Base-by-base conservation (phyloP, 1,140 invertebrate genomes). In the Melitaea cinxia region DNA sequence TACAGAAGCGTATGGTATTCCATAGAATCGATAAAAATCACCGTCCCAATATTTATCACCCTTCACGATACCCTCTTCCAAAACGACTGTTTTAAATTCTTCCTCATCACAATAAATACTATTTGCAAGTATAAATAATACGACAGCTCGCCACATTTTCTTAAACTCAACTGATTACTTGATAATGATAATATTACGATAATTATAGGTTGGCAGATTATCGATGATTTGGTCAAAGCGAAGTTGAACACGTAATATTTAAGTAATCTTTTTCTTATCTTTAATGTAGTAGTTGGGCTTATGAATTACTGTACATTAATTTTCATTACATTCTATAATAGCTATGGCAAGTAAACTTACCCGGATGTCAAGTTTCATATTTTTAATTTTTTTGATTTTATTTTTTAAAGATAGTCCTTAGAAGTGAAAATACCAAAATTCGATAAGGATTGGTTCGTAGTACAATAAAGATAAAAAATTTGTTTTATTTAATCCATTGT, bases 31-130 rank as follows among this genome's bases (percentile, higher is more conserved):
- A 69, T 79, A 86, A 49, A 75, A 88, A 39, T 88, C 84, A 5
- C 85, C 88, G 75, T 83, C 70, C 85, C 85, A 90, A 56, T 80
- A 88, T 19, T 88, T 88, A 9, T 76, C 73, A 6, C 83, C 88
- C 12, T 61, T 66, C 2, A 90, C 77, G 9, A 26, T 39, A 0
- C 85, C 85, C 19, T 80, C 70, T 14, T 80, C 77, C 52, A 86
- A 66, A 5, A 69, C 19, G 4, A 90, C 82, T 2, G 54, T 73
- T 45, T 56, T 65, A 21, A 39, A 59, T 5, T 77, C 69, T 0
- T 77, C 70, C 0, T 77, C 72, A 12, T 75, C 65, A 50, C 55
- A 67, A 28, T 70, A 59, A 30, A 76, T 65, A 64, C 53, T 69
- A 9, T 39, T 57, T n/a, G 78, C 14, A 14, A 80, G 61, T 47